Evolutionary conservation across 2,888 invertebrate species (phyloP), one percentile per base, ranked within the genome.

Genomic region (Cryptophagus acutangulus): DNA sequence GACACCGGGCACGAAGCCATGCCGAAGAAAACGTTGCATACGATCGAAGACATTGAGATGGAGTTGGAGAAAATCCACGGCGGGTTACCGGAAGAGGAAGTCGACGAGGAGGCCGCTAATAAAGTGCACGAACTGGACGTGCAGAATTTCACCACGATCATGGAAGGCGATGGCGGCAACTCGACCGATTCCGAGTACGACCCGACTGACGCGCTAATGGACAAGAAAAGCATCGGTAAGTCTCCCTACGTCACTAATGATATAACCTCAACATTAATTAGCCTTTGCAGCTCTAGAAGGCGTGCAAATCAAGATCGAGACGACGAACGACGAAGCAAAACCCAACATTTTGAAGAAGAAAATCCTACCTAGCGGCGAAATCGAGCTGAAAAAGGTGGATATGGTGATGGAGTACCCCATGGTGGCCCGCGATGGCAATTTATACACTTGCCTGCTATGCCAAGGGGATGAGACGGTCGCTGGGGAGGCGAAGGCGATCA

Each of bases 401-500:
- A 51, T 52, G 30, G 50, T 50, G 16, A 38, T 43, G n/a, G 43
- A 53, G 20, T 14, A 47, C 8, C 54, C 57, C 6, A 43, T 58
- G 36, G 58, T 62, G 1, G 41, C 51, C 1, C 49, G 54, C n/a
- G 52, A 52, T 26, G 75, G 71, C 2, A 65, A 67, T 13, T 56
- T 68, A n/a, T 79, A 76, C 44, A 72, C 73, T n/a, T 79, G 79
- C 50, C 61, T 74, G 2, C 52, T 78, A 28, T 79, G 78, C 53
- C 60, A 70, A 17, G 59, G 62, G 8, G 62, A 64, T 8, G 70
- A 72, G 18, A 67, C 67, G 17, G 60, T 63, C 4, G 61, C 64
- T 17, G 73, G 74, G 12, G 78, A 80, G 53, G 76, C 81, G 0
- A 77, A 77, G 45, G 61, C 68, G 0, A 79, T 83, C 42, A 75